A percentile compares a stretch with the other conserved stretches of the same genome.
Conservation (phyloP, 2,113 vertebrate species). For the Coregonus clupeaformis region DNA sequence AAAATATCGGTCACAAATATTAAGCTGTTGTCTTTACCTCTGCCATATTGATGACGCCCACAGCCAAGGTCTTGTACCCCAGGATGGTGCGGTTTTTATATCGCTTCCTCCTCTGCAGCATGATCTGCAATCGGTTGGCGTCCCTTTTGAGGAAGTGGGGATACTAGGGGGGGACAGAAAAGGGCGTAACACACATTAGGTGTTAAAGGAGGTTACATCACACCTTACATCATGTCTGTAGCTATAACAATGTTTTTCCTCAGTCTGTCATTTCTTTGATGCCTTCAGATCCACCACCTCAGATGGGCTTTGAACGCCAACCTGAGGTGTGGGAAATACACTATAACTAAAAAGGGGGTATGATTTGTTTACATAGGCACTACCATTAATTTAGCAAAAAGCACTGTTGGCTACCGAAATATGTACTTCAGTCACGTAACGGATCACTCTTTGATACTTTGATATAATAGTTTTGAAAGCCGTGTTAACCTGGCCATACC, state of each 20-base stretch:
- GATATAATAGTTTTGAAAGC: no score
- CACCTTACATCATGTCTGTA: background rate
- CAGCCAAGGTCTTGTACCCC: slow-evolving; percentile 64
- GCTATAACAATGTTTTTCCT: background rate
- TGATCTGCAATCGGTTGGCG: slow-evolving; percentile 62
- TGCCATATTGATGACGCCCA: slow-evolving; percentile 63
- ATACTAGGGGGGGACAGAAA: slow-evolving; percentile 39
- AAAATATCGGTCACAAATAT: no score
- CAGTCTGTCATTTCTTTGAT: background rate
- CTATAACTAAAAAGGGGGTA: no score
- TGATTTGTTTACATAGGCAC: no score
- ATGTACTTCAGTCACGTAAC: no score
- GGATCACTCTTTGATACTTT: no score
- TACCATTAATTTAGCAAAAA: no score
- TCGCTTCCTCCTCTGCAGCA: slow-evolving; percentile 64
- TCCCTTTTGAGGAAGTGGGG: slow-evolving; percentile 67
- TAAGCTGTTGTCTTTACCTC: slow-evolving; percentile 39
- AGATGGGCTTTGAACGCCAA: background rate
- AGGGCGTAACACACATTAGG: background rate
- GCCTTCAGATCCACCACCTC: background rate
- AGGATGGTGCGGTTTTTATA: slow-evolving; percentile 67
- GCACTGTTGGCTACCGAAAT: no score
- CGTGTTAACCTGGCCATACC: slow-evolving; percentile 31
- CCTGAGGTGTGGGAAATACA: background rate
- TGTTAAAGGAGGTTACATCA: slow-evolving; percentile 32